Base-by-base conservation (phyloP, 2,113 vertebrate genomes). In the Chaenocephalus aceratus region DNA sequence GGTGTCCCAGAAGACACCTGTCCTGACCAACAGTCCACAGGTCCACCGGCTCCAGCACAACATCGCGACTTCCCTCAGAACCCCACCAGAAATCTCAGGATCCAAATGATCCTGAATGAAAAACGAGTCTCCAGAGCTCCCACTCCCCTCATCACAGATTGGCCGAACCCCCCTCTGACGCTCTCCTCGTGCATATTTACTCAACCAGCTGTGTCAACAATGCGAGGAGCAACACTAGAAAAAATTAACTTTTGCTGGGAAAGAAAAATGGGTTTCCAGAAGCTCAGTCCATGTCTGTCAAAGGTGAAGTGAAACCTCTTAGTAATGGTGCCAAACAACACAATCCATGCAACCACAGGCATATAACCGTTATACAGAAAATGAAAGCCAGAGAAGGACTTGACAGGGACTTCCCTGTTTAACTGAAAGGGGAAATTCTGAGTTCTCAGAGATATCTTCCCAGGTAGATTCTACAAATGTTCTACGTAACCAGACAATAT, bases 171-270 rank as follows among this genome's bases (percentile, higher is more conserved):
- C 53, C 60, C 1, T 1, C 56, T 6, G 46, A 9, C 6, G 41
- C 58, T 71, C 34, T 3, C 30, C 84, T 81, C 10, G 0, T 10
- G 52, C 68, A 67, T 90, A 77, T 92, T 92, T 88, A 89, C 92
- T 91, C 68, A 86, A 73, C 73, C 90, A 93, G 90, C 93, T 93
- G 92, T 66, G 93, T 94, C 90, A 93, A 94, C 89, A 94, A 82
- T 18, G n/a, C 3, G 1, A 36, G 64, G 86, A 88, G 87, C 83
- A 77, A 79, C 77, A 86, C 85, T 79, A 68, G 85, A 83, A 91
- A 90, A 91, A 86, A 91, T 92, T 88, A 87, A 92, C 89, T 71
- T 75, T 5, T 45, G 48, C 85, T 1, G 18, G 63, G 61, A 72
- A 70, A 60, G 66, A 46, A 53, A 77, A 54, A 64, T 0, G 34